Conservation (phyloP, 1,140 invertebrate genomes). For the Copidosoma floridanum region DNA sequence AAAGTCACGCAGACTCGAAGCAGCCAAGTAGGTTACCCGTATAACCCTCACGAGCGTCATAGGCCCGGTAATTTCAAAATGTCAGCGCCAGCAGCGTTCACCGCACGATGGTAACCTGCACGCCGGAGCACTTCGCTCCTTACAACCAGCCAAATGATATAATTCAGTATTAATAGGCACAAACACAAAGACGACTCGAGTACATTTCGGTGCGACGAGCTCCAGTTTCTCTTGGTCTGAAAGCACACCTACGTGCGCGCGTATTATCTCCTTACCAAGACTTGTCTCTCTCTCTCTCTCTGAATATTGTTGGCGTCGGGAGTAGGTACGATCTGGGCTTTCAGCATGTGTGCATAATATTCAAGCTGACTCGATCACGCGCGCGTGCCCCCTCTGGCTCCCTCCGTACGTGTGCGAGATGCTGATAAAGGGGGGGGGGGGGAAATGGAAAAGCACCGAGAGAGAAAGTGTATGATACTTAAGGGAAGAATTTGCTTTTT, state of each 20-base stretch:
- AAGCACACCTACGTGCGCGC: too few species aligned
- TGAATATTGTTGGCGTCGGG: too few species aligned
- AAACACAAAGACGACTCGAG: constrained; percentile 48
- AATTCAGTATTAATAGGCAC: constrained; percentile 53
- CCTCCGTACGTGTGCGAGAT: not conserved
- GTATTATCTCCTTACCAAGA: not conserved
- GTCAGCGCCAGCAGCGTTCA: too few species aligned
- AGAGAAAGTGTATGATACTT: not conserved
- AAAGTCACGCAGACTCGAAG: too few species aligned
- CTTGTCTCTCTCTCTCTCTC: constrained; percentile 12
- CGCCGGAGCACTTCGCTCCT: too few species aligned
- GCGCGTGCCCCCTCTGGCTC: not conserved
- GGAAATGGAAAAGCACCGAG: not conserved
- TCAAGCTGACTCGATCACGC: constrained; percentile 30
- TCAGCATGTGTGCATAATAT: constrained; percentile 24
- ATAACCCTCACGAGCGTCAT: too few species aligned
- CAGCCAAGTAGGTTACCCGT: too few species aligned
- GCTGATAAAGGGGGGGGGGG: not conserved
- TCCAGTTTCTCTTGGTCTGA: not conserved
- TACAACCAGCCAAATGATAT: constrained; percentile 36
- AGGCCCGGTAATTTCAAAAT: too few species aligned
- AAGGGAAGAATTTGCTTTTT: too few species aligned
- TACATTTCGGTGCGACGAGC: not conserved
- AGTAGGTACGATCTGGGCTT: constrained; percentile 1
- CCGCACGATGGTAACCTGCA: too few species aligned